These are phyloP conservation scores for Zophobas atratus DNA, from an alignment of 1,140 invertebrate genomes.

Conservation along the genomic window DNA sequence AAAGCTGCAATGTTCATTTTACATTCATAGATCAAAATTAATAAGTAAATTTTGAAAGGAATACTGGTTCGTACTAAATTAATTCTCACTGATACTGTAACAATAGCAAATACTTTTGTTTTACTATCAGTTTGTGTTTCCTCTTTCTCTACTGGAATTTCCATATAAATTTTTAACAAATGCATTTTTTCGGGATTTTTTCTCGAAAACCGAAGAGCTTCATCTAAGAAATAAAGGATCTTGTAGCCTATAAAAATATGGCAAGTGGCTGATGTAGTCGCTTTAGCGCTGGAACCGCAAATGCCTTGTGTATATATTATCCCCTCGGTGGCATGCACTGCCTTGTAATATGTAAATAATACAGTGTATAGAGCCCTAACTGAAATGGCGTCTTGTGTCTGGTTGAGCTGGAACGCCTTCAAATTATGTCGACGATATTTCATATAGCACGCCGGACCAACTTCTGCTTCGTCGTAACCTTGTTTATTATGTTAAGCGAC, in stretches of 20 bases:
- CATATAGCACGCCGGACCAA: conserved; percentile 23
- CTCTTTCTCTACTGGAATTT: too few relatives aligned
- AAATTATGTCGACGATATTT: conserved; percentile 39
- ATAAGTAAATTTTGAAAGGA: too few relatives aligned
- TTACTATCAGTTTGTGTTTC: too few relatives aligned
- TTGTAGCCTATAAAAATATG: conserved; percentile 14
- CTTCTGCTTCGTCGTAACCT: conserved; percentile 28
- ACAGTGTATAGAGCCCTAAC: conserved; percentile 33
- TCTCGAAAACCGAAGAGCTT: too few relatives aligned
- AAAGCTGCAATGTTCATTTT: too few relatives aligned
- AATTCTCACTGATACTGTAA: too few relatives aligned
- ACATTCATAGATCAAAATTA: too few relatives aligned
- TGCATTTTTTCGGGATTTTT: too few relatives aligned
- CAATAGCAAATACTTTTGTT: too few relatives aligned
- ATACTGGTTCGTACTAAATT: too few relatives aligned
- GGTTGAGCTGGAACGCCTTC: conserved; percentile 10
- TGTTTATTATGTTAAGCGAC: conserved; percentile 41
- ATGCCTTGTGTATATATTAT: conserved; percentile 38
- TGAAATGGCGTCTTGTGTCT: conserved; percentile 42
- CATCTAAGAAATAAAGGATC: neutral
- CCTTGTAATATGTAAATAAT: conserved; percentile 43
- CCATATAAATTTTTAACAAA: too few relatives aligned
- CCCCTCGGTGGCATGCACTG: conserved; percentile 24
- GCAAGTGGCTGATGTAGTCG: conserved; percentile 26
- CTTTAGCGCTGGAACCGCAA: conserved; percentile 14